Conservation (phyloP, 37 sponge, comb jelly and placozoan genomes). For the Spongilla lacustris region DNA sequence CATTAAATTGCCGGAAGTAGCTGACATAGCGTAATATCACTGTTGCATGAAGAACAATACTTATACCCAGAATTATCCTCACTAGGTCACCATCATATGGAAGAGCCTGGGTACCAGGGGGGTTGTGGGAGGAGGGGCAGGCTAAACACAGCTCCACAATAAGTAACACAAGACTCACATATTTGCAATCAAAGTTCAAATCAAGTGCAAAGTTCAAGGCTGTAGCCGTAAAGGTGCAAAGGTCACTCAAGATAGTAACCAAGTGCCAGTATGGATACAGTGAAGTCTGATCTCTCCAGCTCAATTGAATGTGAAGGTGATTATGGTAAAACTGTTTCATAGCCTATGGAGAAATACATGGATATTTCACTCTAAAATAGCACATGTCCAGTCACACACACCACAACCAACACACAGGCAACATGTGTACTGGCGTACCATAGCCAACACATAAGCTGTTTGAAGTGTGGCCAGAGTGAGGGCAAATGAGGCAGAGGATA, state of each 20-base stretch:
- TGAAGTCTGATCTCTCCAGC: background rate
- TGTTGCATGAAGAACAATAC: constrained; percentile 33
- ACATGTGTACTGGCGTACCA: background rate
- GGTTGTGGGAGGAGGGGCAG: too few species aligned
- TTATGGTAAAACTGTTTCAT: background rate
- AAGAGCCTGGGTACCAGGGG: background rate
- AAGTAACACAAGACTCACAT: background rate
- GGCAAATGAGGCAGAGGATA: background rate
- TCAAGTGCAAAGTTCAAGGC: background rate
- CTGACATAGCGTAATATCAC: constrained; percentile 48
- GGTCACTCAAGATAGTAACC: background rate
- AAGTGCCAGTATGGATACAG: background rate
- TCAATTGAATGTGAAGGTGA: background rate
- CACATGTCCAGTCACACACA: too few species aligned
- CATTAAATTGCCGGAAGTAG: constrained; percentile 64
- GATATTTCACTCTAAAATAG: background rate
- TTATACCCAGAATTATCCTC: constrained; percentile 51
- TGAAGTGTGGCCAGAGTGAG: background rate
- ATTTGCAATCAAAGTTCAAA: background rate
- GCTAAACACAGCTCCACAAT: too few species aligned
- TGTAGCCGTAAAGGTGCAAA: background rate
- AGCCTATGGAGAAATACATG: background rate
- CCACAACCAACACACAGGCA: too few species aligned
- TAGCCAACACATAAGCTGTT: background rate
- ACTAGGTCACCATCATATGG: background rate